Evolutionary conservation across 2,888 invertebrate species (phyloP), one percentile per base, ranked within the genome.

Genomic region (Tineola bisselliella): DNA sequence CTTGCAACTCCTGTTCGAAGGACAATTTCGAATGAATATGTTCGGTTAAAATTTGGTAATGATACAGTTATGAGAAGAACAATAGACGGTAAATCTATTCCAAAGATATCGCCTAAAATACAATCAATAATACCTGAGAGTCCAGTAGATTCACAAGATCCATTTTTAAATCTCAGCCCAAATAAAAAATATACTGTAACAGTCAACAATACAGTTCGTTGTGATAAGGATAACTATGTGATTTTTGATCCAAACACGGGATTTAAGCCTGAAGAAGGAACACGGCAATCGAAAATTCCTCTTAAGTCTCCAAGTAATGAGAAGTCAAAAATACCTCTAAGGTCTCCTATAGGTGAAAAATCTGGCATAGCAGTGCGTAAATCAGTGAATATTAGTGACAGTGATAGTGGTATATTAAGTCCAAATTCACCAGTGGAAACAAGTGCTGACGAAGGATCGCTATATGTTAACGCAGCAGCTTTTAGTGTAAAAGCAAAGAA

Each of bases 341-440:
- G 75, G 66, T 81, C 83, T 15, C 81, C 83, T 1, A 66, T 68
- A 15, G 78, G 77, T 52, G 84, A 84, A 68, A 76, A 69, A 59
- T 75, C 78, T 10, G 69, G 74, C 15, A 58, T 62, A 61, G 66
- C 70, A 18, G 70, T 71, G 61, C 73, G 79, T 62, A 82, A 81
- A 68, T 79, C 79, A 38, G 81, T 81, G 57, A 86, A 79, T 67
- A 81, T 89, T 65, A 90, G 90, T 75, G 90, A 90, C 76, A 89
- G 90, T 11, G 90, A 90, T 70, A 90, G 90, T 72, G 90, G 90
- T 4, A 90, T 90, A 67, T 73, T 90, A 56, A 90, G 90, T 66
- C 90, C 90, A 0, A 89, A 89, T 66, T 90, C 90, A 19, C 90
- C 90, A 0, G 86, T 89, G 61, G 90, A 90, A 62, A 73, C 75